Conservation (phyloP, 2,888 invertebrate species). For the Geotrupes spiniger region DNA sequence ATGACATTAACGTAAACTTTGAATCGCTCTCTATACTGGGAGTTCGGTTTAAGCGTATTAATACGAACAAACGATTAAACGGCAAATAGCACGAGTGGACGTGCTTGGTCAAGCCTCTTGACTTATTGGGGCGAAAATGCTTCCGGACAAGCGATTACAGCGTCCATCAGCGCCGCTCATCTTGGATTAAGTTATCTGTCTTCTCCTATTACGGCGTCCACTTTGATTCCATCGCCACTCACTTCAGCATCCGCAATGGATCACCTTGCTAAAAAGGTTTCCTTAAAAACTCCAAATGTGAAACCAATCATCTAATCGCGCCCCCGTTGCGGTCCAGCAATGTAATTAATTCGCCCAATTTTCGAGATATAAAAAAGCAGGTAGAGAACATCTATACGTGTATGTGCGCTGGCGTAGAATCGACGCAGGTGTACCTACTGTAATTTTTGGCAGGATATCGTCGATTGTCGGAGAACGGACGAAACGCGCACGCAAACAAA, state of each 20-base stretch:
- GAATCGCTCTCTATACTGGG: too few relatives aligned
- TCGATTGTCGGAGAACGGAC: conserved; percentile 26
- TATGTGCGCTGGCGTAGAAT: too few relatives aligned
- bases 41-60: too few relatives aligned
- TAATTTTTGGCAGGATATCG: conserved; percentile 30
- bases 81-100: conserved; percentile 11
- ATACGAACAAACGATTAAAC: neutral
- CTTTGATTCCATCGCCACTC: neutral
- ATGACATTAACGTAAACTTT: too few relatives aligned
- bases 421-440: conserved; percentile 12
- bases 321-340: too few relatives aligned
- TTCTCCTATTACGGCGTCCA: conserved; percentile 26
- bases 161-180: conserved; percentile 44
- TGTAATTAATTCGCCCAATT: too few relatives aligned
- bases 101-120: conserved; percentile 33
- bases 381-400: too few relatives aligned
- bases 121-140: conserved; percentile 47
- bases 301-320: too few relatives aligned
- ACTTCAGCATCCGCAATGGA: too few relatives aligned
- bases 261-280: too few relatives aligned
- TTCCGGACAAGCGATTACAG: conserved; percentile 49
- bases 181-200: conserved; percentile 44
- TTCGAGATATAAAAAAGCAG: too few relatives aligned
- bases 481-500: conserved; percentile 29
- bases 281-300: too few relatives aligned